Percentiles rank a stretch among this genome's conserved stretches.
Conservation (phyloP, 2,888 invertebrate genomes). For the Nephrotoma flavescens region DNA sequence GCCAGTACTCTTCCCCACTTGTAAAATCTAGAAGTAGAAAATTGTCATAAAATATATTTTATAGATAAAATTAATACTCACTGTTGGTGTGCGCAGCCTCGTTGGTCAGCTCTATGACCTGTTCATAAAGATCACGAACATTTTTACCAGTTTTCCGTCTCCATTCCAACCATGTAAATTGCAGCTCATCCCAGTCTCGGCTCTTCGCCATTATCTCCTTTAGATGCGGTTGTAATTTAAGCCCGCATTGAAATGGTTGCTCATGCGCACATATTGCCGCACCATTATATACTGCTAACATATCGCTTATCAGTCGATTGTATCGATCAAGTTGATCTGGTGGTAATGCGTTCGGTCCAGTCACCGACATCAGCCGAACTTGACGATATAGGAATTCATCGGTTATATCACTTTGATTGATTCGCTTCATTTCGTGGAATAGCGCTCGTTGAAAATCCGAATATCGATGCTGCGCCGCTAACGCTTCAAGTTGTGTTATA, state of each 20-base stretch:
- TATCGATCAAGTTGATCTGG: conserved; percentile 73
- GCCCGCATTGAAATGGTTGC: conserved; percentile 67
- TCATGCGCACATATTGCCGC: conserved; percentile 75
- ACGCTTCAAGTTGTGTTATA: conserved; percentile 62
- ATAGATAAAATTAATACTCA: conserved; percentile 33
- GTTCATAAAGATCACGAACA: conserved; percentile 64
- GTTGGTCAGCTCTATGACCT: conserved; percentile 63
- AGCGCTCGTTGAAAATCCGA: conserved; percentile 70
- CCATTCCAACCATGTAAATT: conserved; percentile 84
- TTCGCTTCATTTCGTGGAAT: conserved; percentile 56
- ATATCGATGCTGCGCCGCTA: conserved; percentile 66
- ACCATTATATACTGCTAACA: conserved; percentile 74
- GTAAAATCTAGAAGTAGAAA: conserved; percentile 51
- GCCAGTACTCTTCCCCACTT: conserved; percentile 80
- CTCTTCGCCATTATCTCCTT: conserved; percentile 61
- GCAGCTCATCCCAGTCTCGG: conserved; percentile 76
- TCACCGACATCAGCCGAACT: conserved; percentile 57
- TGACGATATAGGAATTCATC: conserved; percentile 59
- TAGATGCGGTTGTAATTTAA: conserved; percentile 66
- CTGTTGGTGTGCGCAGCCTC: conserved; percentile 69
- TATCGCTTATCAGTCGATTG: conserved; percentile 74
- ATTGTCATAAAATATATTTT: not conserved
- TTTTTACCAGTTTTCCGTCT: conserved; percentile 68
- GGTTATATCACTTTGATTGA: conserved; percentile 49
- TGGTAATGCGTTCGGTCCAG: conserved; percentile 70